A percentile compares a stretch with the other conserved stretches of the same genome.
phyloP scores from a whole-genome alignment of 2,888 invertebrate species.

The Tryphoninae sp. region DNA sequence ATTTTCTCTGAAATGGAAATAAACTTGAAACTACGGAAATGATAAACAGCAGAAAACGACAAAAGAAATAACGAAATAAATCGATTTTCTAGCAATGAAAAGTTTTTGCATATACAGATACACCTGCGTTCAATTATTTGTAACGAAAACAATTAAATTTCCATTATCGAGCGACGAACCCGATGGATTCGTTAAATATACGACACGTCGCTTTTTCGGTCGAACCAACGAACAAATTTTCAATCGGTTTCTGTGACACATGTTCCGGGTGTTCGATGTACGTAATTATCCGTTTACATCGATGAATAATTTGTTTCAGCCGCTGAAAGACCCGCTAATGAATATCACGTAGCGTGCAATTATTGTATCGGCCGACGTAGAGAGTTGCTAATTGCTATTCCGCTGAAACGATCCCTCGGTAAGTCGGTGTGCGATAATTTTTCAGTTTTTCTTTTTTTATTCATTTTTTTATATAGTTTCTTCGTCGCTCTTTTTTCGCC shows the following conservation, averaged over 20 bases:
- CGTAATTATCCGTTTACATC: conserved; percentile 1
- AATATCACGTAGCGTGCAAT: conserved; percentile 10
- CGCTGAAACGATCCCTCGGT: background rate
- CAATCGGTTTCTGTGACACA: background rate
- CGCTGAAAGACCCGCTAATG: background rate
- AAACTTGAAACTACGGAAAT: too few relatives aligned
- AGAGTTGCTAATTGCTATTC: conserved; percentile 1
- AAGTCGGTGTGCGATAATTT: background rate
- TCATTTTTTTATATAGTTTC: too few relatives aligned
- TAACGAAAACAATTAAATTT: too few relatives aligned
- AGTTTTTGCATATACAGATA: too few relatives aligned
- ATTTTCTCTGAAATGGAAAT: too few relatives aligned
- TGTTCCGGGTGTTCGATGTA: background rate
- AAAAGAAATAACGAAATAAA: too few relatives aligned
- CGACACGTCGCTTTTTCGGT: background rate
- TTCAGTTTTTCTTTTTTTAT: background rate
- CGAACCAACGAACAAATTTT: background rate
- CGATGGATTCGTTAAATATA: too few relatives aligned
- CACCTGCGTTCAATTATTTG: too few relatives aligned
- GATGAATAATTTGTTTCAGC: conserved; percentile 5
- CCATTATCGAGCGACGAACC: too few relatives aligned
- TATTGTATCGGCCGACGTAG: background rate
- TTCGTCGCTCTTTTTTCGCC: too few relatives aligned
- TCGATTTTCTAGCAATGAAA: too few relatives aligned
- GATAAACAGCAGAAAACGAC: too few relatives aligned